Conservation (phyloP, 2,113 vertebrate genomes). For the Thamnaconus septentrionalis region DNA sequence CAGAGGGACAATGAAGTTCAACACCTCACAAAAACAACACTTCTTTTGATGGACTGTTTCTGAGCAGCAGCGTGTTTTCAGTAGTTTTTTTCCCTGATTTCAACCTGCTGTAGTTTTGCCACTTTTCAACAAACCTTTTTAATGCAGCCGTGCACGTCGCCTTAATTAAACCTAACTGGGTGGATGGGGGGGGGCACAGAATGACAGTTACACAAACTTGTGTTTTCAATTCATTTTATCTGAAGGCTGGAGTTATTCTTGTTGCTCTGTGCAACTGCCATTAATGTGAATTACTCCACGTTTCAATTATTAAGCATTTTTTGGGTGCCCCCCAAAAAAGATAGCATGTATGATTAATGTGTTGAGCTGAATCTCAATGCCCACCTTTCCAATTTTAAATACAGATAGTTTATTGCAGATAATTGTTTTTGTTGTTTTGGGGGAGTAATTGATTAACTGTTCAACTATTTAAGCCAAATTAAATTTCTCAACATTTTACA, state of each 20-base stretch:
- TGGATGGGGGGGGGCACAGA: too few relatives aligned
- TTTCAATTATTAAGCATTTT: background rate
- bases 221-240: background rate
- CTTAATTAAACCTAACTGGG: too few relatives aligned
- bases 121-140: too few relatives aligned
- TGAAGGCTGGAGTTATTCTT: background rate
- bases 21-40: too few relatives aligned
- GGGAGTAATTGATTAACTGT: background rate
- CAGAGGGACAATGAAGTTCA: too few relatives aligned
- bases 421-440: background rate
- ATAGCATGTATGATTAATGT: background rate
- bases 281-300: background rate
- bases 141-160: too few relatives aligned
- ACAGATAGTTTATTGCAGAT: background rate
- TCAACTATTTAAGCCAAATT: slow-evolving; percentile 4
- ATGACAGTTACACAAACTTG: background rate
- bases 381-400: background rate
- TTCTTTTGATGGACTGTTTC: too few relatives aligned
- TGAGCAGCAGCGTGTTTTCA: too few relatives aligned
- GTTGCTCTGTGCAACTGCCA: background rate
- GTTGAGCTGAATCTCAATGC: background rate
- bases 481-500: background rate
- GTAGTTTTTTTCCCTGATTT: too few relatives aligned
- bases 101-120: too few relatives aligned
- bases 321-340: background rate